Percentiles rank a stretch among this genome's conserved stretches.
Evolutionary conservation across 1,140 invertebrate species (phyloP).

Genomic region (Stegodyphus mimosarum): DNA sequence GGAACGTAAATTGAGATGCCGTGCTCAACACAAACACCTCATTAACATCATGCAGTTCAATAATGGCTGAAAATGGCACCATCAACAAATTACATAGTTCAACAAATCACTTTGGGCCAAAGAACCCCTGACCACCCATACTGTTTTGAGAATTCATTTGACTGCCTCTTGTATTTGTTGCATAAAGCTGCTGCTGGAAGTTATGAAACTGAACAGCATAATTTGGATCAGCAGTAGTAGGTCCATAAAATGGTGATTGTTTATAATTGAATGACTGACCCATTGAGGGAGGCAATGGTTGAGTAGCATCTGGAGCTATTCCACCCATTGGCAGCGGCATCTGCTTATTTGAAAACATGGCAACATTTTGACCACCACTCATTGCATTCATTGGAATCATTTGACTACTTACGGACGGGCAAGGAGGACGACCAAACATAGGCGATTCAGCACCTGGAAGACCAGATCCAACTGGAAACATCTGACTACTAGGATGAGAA

Average conservation of each 20-base stretch:
- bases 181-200: constrained; percentile 94
- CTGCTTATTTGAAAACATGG: constrained; percentile 60
- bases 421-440: constrained; percentile 59
- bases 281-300: constrained; percentile 83
- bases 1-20: constrained; percentile 48
- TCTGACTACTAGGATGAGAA: constrained; percentile 48
- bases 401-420: constrained; percentile 39
- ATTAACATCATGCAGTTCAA: constrained; percentile 2
- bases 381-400: constrained; percentile 55
- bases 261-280: constrained; percentile 79
- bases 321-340: constrained; percentile 60
- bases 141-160: constrained; percentile 57
- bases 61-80: constrained; percentile 41
- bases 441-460: constrained; percentile 48
- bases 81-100: constrained; percentile 11
- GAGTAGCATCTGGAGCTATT: constrained; percentile 72
- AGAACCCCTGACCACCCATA: constrained; percentile 55
- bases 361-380: constrained; percentile 30
- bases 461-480: constrained; percentile 42
- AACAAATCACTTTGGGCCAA: constrained; percentile 55
- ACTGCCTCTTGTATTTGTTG: constrained; percentile 79
- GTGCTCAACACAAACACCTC: constrained; percentile 19
- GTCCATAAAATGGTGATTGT: constrained; percentile 82
- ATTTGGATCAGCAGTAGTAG: constrained; percentile 86
- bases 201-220: constrained; percentile 95